Evolutionary conservation across 1,140 invertebrate species (phyloP).

Genomic region (Diachasmimorpha longicaudata): DNA sequence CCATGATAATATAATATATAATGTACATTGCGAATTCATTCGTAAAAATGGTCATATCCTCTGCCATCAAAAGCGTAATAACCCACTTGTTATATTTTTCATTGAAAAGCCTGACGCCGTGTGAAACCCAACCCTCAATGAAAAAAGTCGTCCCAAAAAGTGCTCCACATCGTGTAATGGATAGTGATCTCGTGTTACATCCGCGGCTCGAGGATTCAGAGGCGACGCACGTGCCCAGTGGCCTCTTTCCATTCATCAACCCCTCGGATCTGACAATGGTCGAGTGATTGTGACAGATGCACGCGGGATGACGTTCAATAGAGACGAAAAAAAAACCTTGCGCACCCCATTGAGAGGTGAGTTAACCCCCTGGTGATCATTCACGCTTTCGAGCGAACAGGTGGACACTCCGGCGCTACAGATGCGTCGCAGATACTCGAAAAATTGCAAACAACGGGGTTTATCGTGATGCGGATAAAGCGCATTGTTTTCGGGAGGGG

Average conservation of each 20-base stretch:
- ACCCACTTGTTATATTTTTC: too few species aligned
- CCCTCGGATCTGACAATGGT: background rate
- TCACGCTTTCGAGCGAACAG: background rate
- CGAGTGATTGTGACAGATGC: slow-evolving; percentile 1
- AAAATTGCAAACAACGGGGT: background rate
- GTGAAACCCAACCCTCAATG: background rate
- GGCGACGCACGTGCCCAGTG: background rate
- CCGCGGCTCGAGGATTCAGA: background rate
- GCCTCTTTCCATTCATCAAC: background rate
- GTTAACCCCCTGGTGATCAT: background rate
- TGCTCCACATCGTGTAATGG: background rate
- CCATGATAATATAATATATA: too few species aligned
- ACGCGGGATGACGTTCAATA: background rate
- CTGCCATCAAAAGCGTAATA: too few species aligned
- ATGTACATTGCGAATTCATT: too few species aligned
- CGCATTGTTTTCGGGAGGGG: background rate
- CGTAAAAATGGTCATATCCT: too few species aligned
- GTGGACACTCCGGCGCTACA: background rate
- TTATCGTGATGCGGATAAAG: background rate
- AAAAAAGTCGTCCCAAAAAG: background rate
- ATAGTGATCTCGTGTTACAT: slow-evolving; percentile 23
- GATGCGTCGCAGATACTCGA: background rate
- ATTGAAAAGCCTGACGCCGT: background rate
- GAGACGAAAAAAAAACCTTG: background rate
- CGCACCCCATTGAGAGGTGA: background rate